Evolutionary conservation across 2,797 vertebrate species (phyloP), one percentile per base, ranked within the genome.

Genomic region (Acrocephalus scirpaceus): DNA sequence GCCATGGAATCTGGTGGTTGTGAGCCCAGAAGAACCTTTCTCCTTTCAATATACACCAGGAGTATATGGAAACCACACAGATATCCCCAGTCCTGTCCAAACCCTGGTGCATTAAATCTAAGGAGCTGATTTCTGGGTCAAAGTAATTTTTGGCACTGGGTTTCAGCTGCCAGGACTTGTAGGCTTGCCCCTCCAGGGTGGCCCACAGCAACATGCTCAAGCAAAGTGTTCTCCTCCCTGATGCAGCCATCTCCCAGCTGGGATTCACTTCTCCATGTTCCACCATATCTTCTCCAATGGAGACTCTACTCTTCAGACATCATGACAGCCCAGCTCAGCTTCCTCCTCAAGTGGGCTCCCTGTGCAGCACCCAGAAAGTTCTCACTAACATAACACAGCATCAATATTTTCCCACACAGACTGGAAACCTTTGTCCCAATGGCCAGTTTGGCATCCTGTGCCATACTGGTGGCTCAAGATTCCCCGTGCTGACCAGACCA

Each of bases 131-230:
- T 61, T 29, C 18, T 30, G 29, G 5, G 16, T 69, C 69, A 25
- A 56, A 74, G 47, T 44, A 1, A 14, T 13, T 69, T 88, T 29
- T 64, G 14, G 26, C 76, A 16, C 3, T 5, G 14, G 7, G 30
- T 65, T 92, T 75, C 73, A 47, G 62, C 62, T 78, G 36, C 44
- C 13, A 34, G 62, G 11, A 65, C 51, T 60, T 50, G 17, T 58
- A 44, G 53, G 25, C 56, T 72, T 48, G 29, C 38, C 25, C 1
- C 0, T 56, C 16, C 77, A 54, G 17, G 10, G 7, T 19, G 26
- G 47, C 23, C 36, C 25, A 27, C 45, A 64, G 38, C 54, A 72
- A 47, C 8, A 1, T 9, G 25, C 22, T 51, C 0, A 0, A 64
- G 71, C 5, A 2, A 34, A 64, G 36, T 44, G n/a, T 30, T 85